Evolutionary conservation across 2,888 invertebrate species (phyloP).

Genomic region (Caprella mutica): DNA sequence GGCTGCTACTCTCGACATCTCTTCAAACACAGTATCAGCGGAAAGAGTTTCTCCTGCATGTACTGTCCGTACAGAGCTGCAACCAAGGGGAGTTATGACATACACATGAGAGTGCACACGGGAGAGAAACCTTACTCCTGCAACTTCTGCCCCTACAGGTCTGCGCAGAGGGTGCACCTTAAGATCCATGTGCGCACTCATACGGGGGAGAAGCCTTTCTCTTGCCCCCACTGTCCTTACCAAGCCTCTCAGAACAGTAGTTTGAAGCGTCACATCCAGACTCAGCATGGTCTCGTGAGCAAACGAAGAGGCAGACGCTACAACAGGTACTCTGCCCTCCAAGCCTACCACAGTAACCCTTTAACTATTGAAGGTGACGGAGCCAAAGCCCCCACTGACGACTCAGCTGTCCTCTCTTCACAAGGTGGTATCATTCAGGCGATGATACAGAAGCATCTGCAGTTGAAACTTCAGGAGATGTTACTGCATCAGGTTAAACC

Average conservation of each 20-base stretch:
- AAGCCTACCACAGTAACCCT: no score
- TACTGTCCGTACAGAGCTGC: slow-evolving; percentile 10
- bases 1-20: slow-evolving; percentile 4
- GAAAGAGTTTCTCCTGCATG: slow-evolving; percentile 26
- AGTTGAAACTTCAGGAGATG: no score
- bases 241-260: slow-evolving; percentile 4
- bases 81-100: slow-evolving; percentile 9
- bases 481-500: no score
- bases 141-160: slow-evolving; percentile 25
- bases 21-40: slow-evolving; percentile 7
- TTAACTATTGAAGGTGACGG: no score
- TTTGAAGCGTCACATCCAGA: slow-evolving; percentile 9
- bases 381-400: no score
- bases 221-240: slow-evolving; percentile 20
- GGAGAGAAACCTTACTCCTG: slow-evolving; percentile 31
- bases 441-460: no score
- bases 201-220: slow-evolving; percentile 30
- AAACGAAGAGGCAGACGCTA: not conserved
- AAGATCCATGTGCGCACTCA: slow-evolving; percentile 28
- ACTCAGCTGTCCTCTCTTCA: no score
- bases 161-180: slow-evolving; percentile 27
- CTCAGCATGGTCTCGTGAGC: not conserved
- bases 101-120: slow-evolving; percentile 27
- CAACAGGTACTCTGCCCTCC: slow-evolving; percentile 5
- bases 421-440: no score